Percentiles rank a stretch among this genome's conserved stretches.
phyloP scores from a whole-genome alignment of 2,113 vertebrate genomes.

The Alethe diademata region DNA sequence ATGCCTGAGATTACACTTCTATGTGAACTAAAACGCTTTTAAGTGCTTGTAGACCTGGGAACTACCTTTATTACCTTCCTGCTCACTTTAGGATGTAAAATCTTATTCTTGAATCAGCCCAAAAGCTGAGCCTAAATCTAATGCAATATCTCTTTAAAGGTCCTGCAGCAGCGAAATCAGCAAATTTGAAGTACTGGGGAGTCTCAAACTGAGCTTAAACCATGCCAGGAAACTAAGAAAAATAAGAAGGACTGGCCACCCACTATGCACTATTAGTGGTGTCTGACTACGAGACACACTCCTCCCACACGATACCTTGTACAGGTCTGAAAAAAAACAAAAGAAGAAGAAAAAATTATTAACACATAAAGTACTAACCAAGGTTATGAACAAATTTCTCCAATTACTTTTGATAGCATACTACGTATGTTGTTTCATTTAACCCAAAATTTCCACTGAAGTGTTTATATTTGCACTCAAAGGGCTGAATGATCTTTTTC shows the following conservation, averaged over 20 bases:
- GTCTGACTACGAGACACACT: background rate
- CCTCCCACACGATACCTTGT: background rate
- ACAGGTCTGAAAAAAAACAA: background rate
- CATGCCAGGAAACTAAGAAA: conserved; percentile 61
- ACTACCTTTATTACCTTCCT: background rate
- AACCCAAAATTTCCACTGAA: conserved; percentile 1
- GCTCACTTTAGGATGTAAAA: background rate
- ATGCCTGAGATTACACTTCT: background rate
- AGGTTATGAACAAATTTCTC: background rate
- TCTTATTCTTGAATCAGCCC: background rate
- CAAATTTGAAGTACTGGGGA: conserved; percentile 14
- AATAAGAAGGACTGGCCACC: conserved; percentile 50
- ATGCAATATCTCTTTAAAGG: conserved; percentile 7
- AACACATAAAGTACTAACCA: background rate
- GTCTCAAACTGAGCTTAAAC: conserved; percentile 34
- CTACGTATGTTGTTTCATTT: background rate
- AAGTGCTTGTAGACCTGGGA: background rate
- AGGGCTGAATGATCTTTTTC: background rate
- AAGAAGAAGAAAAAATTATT: background rate
- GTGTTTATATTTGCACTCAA: background rate
- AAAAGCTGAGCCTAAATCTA: background rate
- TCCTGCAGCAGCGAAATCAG: conserved; percentile 11
- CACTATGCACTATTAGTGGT: conserved; percentile 34
- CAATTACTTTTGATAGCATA: conserved; percentile 1
- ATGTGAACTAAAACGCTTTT: background rate